Conservation (phyloP, 2,888 invertebrate genomes). For the Cataglyphis livida region DNA sequence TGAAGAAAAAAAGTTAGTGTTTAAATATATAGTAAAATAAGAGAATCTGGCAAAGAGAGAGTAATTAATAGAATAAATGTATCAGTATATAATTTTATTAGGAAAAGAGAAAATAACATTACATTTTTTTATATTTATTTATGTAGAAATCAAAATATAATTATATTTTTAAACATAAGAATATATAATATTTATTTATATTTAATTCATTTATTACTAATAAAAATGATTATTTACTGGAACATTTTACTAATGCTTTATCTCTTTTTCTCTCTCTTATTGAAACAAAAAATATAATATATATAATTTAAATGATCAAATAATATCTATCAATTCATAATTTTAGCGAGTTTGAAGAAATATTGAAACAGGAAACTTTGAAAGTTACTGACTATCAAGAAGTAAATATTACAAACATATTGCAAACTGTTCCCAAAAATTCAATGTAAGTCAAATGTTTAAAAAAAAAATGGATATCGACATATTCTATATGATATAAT, state of each 20-base stretch:
- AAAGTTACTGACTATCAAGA: not conserved
- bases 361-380: not conserved
- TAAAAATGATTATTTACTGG: not conserved
- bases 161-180: not conserved
- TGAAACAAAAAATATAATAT: not conserved
- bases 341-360: not conserved
- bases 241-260: not conserved
- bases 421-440: not conserved
- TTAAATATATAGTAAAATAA: not conserved
- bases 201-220: not conserved
- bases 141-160: not conserved
- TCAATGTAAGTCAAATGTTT: conserved; percentile 4
- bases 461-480: not conserved
- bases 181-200: not conserved
- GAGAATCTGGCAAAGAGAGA: not conserved
- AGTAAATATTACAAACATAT: not conserved
- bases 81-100: not conserved
- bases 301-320: not conserved
- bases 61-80: not conserved
- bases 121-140: not conserved
- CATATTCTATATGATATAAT: not conserved
- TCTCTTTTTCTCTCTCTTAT: not conserved
- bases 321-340: not conserved
- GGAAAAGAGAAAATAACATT: not conserved
- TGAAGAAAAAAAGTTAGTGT: conserved; percentile 4